Base-by-base conservation (phyloP, 2,888 invertebrate species). In the Drosophila borealis region DNA sequence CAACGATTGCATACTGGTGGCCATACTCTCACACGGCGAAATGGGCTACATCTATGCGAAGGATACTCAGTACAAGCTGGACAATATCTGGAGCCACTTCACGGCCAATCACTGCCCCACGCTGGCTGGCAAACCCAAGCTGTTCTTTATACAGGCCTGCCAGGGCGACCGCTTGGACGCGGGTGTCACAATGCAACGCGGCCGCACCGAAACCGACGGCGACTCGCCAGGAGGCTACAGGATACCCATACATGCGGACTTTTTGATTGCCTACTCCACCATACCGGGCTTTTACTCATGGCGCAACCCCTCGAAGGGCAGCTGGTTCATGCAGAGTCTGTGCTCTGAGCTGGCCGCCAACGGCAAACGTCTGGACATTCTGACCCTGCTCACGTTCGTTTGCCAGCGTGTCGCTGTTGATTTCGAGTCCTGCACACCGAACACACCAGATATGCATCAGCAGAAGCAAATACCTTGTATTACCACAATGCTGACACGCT, bases 301-400 rank as follows among this genome's bases (percentile, higher is more conserved):
- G 98, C 95, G 98, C 49, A 98, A 98, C 90, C 17, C 17, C 17
- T 17, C 17, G 17, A 17, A 17, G 17, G 98, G 98, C 3, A 98
- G 98, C 0, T 99, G 98, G 98, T 99, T 98, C 90, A 96, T 99
- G 93, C 98, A 98, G 93, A 96, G 98, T 0, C 93, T 99, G 42
- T 97, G 97, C 91, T 94, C 95, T 39, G 97, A 97, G 83, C 91
- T 98, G 69, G 94, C 95, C 55, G 94, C 95, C 78, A 94, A 95
- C 89, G 96, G 95, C 5, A 94, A 94, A 74, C 94, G 96, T 29
- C 94, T 95, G 85, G 98, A 99, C 90, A 93, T 99, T 3, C 92
- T 98, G 39, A 96, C 97, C 2, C 93, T 99, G 78, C 93, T 99
- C 57, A 98, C 98, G 0, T 96, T 96, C 91, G 97, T 97, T 3